Conservation (phyloP, 2,888 invertebrate species). For the Dryomyza anilis region DNA sequence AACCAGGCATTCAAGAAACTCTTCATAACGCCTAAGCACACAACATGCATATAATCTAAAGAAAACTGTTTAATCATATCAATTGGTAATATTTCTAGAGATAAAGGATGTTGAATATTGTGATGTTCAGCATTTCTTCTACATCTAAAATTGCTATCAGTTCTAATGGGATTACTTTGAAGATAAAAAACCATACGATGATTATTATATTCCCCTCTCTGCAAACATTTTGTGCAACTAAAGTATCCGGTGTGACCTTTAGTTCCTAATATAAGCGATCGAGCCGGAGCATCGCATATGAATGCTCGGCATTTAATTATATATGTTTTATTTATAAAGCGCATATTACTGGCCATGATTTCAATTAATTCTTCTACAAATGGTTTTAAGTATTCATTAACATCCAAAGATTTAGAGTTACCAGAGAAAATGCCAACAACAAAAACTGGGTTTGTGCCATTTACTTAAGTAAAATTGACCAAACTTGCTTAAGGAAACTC, state of each 20-base stretch:
- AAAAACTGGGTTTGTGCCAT: no score
- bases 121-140: conserved; percentile 25
- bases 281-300: conserved; percentile 27
- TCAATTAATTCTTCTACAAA: no score
- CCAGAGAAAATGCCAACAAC: no score
- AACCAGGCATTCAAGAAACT: conserved; percentile 24
- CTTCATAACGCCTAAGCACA: conserved; percentile 25
- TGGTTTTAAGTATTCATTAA: no score
- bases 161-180: conserved; percentile 23
- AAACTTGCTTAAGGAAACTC: conserved; percentile 26
- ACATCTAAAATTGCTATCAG: conserved; percentile 22
- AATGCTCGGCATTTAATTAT: conserved; percentile 19
- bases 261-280: conserved; percentile 25
- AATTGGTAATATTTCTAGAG: conserved; percentile 26
- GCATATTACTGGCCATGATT: no score
- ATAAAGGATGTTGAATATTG: conserved; percentile 3
- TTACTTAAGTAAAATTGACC: no score
- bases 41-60: conserved; percentile 30
- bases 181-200: conserved; percentile 27
- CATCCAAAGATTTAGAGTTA: no score
- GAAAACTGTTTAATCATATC: conserved; percentile 24
- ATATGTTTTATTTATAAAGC: conserved; percentile 20
- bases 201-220: conserved; percentile 25
- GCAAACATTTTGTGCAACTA: conserved; percentile 26
- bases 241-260: conserved; percentile 29